Base-by-base conservation (phyloP, 1,140 invertebrate genomes). In the Rhopalosiphum maidis region DNA sequence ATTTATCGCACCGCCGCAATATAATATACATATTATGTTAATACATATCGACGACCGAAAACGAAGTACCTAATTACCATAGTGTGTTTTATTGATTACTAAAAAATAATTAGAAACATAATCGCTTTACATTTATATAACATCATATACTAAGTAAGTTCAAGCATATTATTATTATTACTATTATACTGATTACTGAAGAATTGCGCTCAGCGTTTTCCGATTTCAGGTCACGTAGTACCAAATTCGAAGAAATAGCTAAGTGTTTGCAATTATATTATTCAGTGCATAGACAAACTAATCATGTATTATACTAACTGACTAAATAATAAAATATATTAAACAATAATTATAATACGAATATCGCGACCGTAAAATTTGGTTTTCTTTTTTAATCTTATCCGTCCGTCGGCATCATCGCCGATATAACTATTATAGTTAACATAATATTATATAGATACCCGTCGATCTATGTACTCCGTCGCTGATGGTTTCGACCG, bases 41-140 rank as follows among this genome's bases (percentile, higher is more conserved):
- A 18, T 60, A 15, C 18, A n/a, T 77, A 60, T 60, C 55, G 55
- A 60, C 55, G 30, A 11, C 25, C 25, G 60, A 77, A n/a, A 77
- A n/a, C 30, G 30, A 68, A n/a, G 41, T 41, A 41, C 11, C 11
- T 46, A n/a, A 77, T n/a, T 77, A n/a, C 60, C 30, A 77, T 35
- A n/a, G 6, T n/a, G 60, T 35, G 9, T 77, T 77, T n/a, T n/a
- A 77, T n/a, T 77, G 60, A 77, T 77, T 77, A 77, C 60, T n/a
- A 77, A 77, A 77, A 77, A 77, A 60, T 77, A 77, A 77, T 77
- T 77, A n/a, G 60, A 15, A 77, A 77, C n/a, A 77, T 77, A 77
- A 77, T 77, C 60, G 60, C 30, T 77, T 77, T 77, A 35, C n/a
- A n/a, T 77, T 60, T 18, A 77, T 15, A 77, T n/a, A 77, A n/a